Evolutionary conservation across 2,888 invertebrate genomes (phyloP).

Genomic region (Andrena hattorfiana): DNA sequence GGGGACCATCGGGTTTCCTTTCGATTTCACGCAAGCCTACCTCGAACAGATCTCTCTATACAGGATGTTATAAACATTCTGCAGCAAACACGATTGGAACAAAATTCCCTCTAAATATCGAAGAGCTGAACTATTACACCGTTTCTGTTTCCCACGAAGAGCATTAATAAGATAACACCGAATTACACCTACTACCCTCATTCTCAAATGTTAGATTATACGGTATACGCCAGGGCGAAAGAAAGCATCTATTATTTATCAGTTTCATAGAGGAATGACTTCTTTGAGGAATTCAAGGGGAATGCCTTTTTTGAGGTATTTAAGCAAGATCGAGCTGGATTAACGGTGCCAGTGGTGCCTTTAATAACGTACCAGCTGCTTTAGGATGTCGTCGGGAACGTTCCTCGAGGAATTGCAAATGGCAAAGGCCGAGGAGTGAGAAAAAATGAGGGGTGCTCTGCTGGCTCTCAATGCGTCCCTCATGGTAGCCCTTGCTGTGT

Average conservation of each 20-base stretch:
- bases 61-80: background rate
- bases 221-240: no score
- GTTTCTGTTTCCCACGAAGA: no score
- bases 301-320: no score
- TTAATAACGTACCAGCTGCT: slow-evolving; percentile 86
- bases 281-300: no score
- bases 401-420: slow-evolving; percentile 95
- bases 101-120: no score
- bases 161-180: no score
- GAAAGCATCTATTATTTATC: no score
- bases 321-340: background rate
- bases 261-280: no score
- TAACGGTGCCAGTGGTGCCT: background rate
- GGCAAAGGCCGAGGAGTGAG: slow-evolving; percentile 95
- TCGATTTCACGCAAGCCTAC: slow-evolving; percentile 6
- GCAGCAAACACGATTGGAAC: background rate
- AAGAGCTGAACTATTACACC: no score
- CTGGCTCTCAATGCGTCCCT: slow-evolving; percentile 93
- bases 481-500: slow-evolving; percentile 94
- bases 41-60: background rate
- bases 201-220: no score
- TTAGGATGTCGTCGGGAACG: slow-evolving; percentile 93
- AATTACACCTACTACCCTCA: no score
- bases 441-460: slow-evolving; percentile 95
- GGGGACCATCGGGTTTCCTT: slow-evolving; percentile 29